These are phyloP conservation scores for Nannospalax galili DNA, from an alignment of 2,113 vertebrate species.

Conservation along the genomic window DNA sequence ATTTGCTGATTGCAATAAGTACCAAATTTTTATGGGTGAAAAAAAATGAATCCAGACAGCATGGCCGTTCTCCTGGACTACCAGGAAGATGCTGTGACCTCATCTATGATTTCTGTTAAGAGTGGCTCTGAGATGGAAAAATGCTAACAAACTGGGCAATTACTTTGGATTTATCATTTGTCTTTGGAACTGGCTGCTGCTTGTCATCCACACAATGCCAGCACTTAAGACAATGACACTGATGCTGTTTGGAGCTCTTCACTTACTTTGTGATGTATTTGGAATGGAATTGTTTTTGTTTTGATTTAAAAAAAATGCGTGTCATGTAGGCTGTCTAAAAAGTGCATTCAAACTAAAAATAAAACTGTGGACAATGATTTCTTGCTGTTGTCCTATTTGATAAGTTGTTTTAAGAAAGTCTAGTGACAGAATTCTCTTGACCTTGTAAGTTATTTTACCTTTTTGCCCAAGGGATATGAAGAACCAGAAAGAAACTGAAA, in stretches of 20 bases:
- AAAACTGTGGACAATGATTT: not conserved
- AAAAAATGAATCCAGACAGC: not conserved
- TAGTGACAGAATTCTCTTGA: not conserved
- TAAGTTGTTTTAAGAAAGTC: not conserved
- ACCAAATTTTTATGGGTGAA: not conserved
- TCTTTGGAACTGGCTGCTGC: not conserved
- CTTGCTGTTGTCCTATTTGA: not conserved
- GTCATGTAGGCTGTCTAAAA: not conserved
- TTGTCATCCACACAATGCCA: not conserved
- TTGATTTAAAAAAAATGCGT: not conserved
- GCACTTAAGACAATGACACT: not conserved
- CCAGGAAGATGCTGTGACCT: not conserved
- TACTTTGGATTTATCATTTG: not conserved
- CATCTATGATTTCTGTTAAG: not conserved
- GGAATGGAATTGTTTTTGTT: not conserved
- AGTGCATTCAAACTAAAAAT: not conserved
- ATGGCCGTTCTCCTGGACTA: not conserved
- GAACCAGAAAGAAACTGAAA: not conserved
- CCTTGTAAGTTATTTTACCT: slow-evolving; percentile 8
- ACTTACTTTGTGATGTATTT: not conserved
- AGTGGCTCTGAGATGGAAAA: not conserved
- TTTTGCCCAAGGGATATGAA: not conserved
- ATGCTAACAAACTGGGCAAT: not conserved
- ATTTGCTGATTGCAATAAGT: not conserved
- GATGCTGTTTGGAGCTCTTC: not conserved